Conservation (phyloP, 2,797 vertebrate genomes). For the Strix occidentalis region DNA sequence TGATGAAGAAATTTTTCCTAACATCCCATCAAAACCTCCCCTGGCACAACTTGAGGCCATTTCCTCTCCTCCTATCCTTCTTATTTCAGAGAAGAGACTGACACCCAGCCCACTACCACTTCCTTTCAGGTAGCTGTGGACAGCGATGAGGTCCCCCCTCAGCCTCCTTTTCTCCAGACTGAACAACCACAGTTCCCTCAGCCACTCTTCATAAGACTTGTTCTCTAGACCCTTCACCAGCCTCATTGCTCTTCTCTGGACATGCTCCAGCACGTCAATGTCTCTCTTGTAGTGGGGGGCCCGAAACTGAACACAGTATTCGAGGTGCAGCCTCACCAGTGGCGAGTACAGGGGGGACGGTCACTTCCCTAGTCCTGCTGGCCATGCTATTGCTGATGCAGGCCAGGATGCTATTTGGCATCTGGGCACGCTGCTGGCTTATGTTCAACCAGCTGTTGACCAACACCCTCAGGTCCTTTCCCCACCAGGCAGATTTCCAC, state of each 20-base stretch:
- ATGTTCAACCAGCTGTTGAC: background rate
- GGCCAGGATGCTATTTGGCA: background rate
- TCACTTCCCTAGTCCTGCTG: background rate
- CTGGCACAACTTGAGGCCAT: background rate
- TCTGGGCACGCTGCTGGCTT: background rate
- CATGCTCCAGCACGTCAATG: too few relatives aligned
- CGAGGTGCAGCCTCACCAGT: background rate
- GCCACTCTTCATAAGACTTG: too few relatives aligned
- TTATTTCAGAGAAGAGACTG: background rate
- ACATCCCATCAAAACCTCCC: background rate
- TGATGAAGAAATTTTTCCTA: background rate
- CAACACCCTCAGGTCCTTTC: background rate
- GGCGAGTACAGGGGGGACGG: background rate
- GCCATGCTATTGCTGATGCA: background rate
- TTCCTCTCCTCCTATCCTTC: background rate
- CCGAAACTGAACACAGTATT: too few relatives aligned
- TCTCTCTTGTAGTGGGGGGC: too few relatives aligned
- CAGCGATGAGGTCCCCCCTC: too few relatives aligned
- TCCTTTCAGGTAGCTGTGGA: too few relatives aligned
- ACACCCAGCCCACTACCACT: too few relatives aligned
- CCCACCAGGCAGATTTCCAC: too few relatives aligned
- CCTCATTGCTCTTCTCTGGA: too few relatives aligned
- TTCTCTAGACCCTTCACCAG: too few relatives aligned
- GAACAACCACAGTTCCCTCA: too few relatives aligned
- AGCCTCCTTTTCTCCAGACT: too few relatives aligned